phyloP scores from a whole-genome alignment of 1,140 invertebrate genomes.

The Globodera rostochiensis region DNA sequence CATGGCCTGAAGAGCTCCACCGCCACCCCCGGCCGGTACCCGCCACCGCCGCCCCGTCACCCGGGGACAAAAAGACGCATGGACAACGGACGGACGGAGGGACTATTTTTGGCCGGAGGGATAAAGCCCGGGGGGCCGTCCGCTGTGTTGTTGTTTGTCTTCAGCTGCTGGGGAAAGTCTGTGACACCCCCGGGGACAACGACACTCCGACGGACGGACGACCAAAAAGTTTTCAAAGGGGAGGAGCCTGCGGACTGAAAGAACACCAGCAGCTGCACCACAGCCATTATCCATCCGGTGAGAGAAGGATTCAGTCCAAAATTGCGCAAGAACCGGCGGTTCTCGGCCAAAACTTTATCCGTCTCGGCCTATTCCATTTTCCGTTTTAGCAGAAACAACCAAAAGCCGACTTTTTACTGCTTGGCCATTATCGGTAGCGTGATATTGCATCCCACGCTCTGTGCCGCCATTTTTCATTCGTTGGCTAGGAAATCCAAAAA shows the following conservation, averaged over 20 bases:
- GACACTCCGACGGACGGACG: background rate
- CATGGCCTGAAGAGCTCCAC: background rate
- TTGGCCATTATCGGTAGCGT: no score
- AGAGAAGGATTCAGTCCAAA: background rate
- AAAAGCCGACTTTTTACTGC: no score
- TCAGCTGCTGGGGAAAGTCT: background rate
- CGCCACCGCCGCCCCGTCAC: background rate
- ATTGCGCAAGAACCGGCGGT: background rate
- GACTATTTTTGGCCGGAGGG: background rate
- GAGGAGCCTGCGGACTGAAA: background rate
- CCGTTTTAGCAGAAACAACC: no score
- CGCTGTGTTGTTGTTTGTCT: slow-evolving; percentile 4
- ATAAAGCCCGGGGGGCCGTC: background rate
- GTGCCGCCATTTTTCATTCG: background rate
- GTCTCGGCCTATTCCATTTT: no score
- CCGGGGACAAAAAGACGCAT: slow-evolving; percentile 1
- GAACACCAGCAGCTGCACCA: background rate
- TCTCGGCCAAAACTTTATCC: no score
- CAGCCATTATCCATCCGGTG: background rate
- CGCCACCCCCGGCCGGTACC: background rate
- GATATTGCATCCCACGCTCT: background rate
- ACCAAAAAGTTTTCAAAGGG: background rate
- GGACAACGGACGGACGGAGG: background rate
- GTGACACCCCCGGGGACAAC: background rate
- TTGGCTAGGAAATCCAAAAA: background rate